A percentile compares a stretch with the other conserved stretches of the same genome.
Conservation (phyloP, 2,888 invertebrate species). For the Megalurothrips usitatus region DNA sequence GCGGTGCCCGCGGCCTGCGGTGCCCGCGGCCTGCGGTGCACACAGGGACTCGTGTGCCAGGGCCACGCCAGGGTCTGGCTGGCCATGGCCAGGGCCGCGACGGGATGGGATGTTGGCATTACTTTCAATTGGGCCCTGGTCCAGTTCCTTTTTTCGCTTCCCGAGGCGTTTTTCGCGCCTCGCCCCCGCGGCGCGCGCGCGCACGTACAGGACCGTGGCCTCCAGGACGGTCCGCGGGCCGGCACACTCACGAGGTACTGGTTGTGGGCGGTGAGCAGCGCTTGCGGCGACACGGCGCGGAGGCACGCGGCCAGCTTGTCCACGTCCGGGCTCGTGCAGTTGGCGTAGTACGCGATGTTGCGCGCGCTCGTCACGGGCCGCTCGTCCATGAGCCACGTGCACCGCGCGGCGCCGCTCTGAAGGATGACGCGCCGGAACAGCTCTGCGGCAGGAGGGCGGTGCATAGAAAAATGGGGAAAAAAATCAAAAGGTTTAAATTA, state of each 20-base stretch:
- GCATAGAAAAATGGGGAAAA: not conserved
- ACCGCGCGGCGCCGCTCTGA: constrained; percentile 52
- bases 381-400: constrained; percentile 49
- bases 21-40: not conserved
- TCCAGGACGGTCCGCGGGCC: not conserved
- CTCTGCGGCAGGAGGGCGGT: too few relatives aligned
- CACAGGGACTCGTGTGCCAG: not conserved
- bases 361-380: constrained; percentile 45
- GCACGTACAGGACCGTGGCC: too few relatives aligned
- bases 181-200: too few relatives aligned
- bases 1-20: too few relatives aligned
- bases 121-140: constrained; percentile 14
- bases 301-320: constrained; percentile 45
- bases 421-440: constrained; percentile 51
- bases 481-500: too few relatives aligned
- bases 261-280: constrained; percentile 46
- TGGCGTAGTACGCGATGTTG: constrained; percentile 45
- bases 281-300: constrained; percentile 44
- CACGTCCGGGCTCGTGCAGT: constrained; percentile 44
- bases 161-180: not conserved
- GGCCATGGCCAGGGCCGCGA: not conserved
- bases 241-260: constrained; percentile 39
- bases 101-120: constrained; percentile 2
- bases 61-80: not conserved
- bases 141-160: not conserved